A percentile compares a stretch with the other conserved stretches of the same genome.
These are phyloP conservation scores for Hydrozoanthus tunicans DNA, from an alignment of 64 coral and sea anemone genomes.

Conservation along the genomic window DNA sequence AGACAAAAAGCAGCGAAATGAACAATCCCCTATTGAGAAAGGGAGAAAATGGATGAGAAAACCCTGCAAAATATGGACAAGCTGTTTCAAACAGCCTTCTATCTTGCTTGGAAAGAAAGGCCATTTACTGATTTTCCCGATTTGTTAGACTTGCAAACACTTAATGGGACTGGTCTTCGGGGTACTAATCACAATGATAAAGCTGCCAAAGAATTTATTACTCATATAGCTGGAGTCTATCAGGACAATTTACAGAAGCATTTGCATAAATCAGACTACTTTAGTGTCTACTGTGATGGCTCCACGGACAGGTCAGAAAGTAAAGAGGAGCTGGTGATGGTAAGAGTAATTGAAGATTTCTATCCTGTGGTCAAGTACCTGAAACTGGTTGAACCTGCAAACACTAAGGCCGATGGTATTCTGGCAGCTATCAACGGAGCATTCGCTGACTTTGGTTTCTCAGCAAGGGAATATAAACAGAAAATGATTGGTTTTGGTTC, in stretches of 20 bases:
- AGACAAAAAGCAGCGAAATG: constrained; percentile 40
- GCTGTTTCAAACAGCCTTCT: constrained; percentile 56
- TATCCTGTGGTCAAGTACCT: constrained; percentile 24
- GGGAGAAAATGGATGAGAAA: constrained; percentile 57
- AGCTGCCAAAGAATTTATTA: constrained; percentile 63
- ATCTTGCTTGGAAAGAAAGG: constrained; percentile 62
- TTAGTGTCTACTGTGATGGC: constrained; percentile 67
- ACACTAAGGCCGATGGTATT: constrained; percentile 52
- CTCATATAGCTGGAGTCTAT: constrained; percentile 60
- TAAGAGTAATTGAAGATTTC: constrained; percentile 27
- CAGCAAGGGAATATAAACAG: constrained; percentile 56
- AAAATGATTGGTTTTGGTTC: constrained; percentile 59
- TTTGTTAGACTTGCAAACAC: constrained; percentile 63
- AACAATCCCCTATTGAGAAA: constrained; percentile 53
- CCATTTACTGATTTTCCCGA: constrained; percentile 54
- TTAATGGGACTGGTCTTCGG: constrained; percentile 38
- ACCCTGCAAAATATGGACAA: constrained; percentile 56
- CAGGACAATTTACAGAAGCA: constrained; percentile 60
- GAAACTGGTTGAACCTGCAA: constrained; percentile 57
- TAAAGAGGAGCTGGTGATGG: constrained; percentile 57
- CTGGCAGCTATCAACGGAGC: constrained; percentile 54
- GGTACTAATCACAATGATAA: constrained; percentile 60
- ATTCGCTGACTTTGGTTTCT: constrained; percentile 61
- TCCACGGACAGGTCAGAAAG: constrained; percentile 45
- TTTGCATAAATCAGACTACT: constrained; percentile 41